phyloP scores from a whole-genome alignment of 2,888 invertebrate genomes.

The Drosophila dives region DNA sequence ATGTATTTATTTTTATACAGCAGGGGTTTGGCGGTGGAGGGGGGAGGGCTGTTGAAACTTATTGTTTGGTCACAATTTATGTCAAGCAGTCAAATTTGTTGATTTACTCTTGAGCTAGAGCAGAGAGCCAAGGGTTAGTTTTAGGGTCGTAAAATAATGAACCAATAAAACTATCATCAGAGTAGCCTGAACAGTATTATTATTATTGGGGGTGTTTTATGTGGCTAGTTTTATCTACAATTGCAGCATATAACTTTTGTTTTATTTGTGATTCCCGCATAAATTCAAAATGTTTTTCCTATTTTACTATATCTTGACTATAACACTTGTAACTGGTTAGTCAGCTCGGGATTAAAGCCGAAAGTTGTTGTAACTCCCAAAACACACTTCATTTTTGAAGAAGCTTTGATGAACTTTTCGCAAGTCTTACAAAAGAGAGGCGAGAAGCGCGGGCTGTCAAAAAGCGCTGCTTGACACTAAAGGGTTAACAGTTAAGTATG shows the following conservation, averaged over 20 bases:
- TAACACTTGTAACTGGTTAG: background rate
- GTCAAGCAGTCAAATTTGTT: background rate
- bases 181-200: background rate
- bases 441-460: background rate
- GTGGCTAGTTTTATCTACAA: background rate
- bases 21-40: too few species aligned
- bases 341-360: background rate
- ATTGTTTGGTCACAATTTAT: conserved; percentile 7
- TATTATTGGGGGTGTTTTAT: background rate
- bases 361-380: background rate
- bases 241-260: background rate
- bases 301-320: background rate
- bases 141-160: background rate
- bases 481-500: background rate
- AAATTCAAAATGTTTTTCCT: background rate
- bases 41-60: background rate
- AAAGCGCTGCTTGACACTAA: background rate
- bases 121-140: background rate
- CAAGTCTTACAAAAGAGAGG: background rate
- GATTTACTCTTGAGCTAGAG: background rate
- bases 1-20: conserved; percentile 1
- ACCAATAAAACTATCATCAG: background rate
- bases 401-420: background rate
- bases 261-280: background rate
- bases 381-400: background rate